phyloP scores from a whole-genome alignment of 64 coral and sea anemone genomes.

The Trachythela sp. region DNA sequence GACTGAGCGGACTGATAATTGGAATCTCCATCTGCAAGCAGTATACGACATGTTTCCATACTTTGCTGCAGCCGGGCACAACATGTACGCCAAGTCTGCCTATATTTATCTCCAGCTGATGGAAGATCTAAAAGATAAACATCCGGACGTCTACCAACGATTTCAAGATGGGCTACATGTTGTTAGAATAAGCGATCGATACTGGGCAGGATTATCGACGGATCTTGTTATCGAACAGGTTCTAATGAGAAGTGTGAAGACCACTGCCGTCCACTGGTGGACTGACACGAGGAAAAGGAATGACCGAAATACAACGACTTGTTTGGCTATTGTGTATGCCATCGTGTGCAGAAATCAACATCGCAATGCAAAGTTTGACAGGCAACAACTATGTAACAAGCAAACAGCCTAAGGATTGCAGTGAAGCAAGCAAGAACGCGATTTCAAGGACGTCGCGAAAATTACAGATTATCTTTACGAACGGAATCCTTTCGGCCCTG shows the following conservation, averaged over 20 bases:
- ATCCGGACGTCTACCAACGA: background rate
- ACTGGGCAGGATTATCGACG: conserved; percentile 24
- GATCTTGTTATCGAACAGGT: conserved; percentile 26
- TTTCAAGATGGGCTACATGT: conserved; percentile 15
- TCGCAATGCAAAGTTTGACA: conserved; percentile 41
- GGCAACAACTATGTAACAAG: conserved; percentile 29
- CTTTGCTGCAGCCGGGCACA: conserved; percentile 33
- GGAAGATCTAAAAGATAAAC: background rate
- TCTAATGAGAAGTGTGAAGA: conserved; percentile 49
- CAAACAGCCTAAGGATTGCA: conserved; percentile 50
- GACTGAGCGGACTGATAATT: conserved; percentile 25
- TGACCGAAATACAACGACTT: conserved; percentile 51
- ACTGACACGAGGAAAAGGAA: conserved; percentile 39
- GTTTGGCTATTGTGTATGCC: conserved; percentile 54
- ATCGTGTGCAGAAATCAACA: conserved; percentile 51
- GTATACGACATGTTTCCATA: conserved; percentile 36
- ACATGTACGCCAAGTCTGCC: conserved; percentile 13
- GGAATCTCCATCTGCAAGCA: conserved; percentile 24
- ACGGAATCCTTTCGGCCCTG: conserved; percentile 33
- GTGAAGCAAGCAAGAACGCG: conserved; percentile 35
- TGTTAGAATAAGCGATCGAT: conserved; percentile 16
- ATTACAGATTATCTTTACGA: conserved; percentile 31
- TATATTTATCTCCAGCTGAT: conserved; percentile 9
- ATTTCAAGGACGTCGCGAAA: conserved; percentile 51
- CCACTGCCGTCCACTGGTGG: conserved; percentile 41